phyloP scores from a whole-genome alignment of 2,113 vertebrate species.

The Ammodytes marinus region DNA sequence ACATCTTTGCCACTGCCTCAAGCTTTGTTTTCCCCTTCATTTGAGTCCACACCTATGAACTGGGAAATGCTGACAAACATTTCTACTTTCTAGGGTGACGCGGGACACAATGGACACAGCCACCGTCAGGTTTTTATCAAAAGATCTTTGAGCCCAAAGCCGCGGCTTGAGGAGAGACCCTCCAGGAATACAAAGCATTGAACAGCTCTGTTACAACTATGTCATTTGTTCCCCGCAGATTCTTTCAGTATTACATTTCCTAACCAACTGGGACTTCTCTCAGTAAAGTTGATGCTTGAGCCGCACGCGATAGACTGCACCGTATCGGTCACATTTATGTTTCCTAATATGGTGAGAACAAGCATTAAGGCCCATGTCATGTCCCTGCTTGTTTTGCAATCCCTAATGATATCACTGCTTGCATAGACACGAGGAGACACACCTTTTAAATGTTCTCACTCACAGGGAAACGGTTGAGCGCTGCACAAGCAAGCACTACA shows the following conservation, averaged over 20 bases:
- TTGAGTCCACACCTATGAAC: slow-evolving; percentile 3
- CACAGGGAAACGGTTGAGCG: slow-evolving; percentile 31
- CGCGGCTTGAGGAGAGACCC: background rate
- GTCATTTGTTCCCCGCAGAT: slow-evolving; percentile 16
- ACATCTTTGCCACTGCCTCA: slow-evolving; percentile 13
- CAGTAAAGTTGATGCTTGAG: slow-evolving; percentile 17
- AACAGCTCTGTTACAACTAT: slow-evolving; percentile 22
- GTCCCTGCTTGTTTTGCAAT: slow-evolving; percentile 73
- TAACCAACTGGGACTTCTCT: slow-evolving; percentile 11
- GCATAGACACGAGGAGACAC: slow-evolving; percentile 77
- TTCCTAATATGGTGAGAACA: slow-evolving; percentile 71
- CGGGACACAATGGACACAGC: slow-evolving; percentile 7
- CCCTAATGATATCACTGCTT: slow-evolving; percentile 60
- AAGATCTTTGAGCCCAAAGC: background rate
- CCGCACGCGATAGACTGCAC: background rate
- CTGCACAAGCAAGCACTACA: background rate
- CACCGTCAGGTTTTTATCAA: background rate
- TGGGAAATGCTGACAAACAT: background rate
- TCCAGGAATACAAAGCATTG: slow-evolving; percentile 9
- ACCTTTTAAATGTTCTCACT: slow-evolving; percentile 65
- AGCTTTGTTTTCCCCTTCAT: slow-evolving; percentile 20
- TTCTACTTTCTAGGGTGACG: background rate
- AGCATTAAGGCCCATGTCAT: slow-evolving; percentile 54
- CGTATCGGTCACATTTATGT: slow-evolving; percentile 37
- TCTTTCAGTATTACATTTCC: slow-evolving; percentile 38